phyloP scores from a whole-genome alignment of 2,797 vertebrate species.

The Chloroceryle amazona region DNA sequence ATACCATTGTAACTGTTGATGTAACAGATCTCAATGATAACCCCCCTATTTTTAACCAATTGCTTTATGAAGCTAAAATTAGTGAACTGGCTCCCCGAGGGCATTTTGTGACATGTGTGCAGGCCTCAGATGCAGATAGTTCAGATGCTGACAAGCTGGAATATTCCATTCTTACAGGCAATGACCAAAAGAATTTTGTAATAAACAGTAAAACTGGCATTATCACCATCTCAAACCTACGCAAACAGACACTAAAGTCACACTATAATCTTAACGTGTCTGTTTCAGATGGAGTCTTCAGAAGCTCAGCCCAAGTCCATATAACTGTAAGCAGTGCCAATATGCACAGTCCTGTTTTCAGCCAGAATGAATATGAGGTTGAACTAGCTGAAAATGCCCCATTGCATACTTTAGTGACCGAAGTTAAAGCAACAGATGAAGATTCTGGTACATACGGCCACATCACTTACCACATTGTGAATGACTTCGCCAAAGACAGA shows the following conservation, averaged over 20 bases:
- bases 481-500: constrained; percentile 94
- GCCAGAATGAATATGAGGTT: constrained; percentile 92
- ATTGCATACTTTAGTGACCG: constrained; percentile 88
- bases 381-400: constrained; percentile 95
- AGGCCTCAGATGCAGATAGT: constrained; percentile 92
- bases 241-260: constrained; percentile 85
- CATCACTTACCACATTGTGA: constrained; percentile 92
- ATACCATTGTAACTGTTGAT: constrained; percentile 85
- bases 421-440: constrained; percentile 90
- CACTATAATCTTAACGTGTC: constrained; percentile 91
- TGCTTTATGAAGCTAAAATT: constrained; percentile 88
- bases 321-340: constrained; percentile 91
- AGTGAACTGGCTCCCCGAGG: constrained; percentile 91
- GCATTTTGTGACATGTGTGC: constrained; percentile 93
- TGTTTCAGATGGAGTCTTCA: constrained; percentile 96
- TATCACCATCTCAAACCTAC: constrained; percentile 90
- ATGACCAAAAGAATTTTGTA: constrained; percentile 93
- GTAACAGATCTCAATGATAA: constrained; percentile 96
- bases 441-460: constrained; percentile 90
- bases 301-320: constrained; percentile 88
- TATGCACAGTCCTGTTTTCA: constrained; percentile 92
- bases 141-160: constrained; percentile 88
- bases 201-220: constrained; percentile 89
- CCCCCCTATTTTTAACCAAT: constrained; percentile 89
- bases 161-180: constrained; percentile 93